A percentile compares a stretch with the other conserved stretches of the same genome.
phyloP scores from a whole-genome alignment of 2,113 vertebrate genomes.

The Ailurus styani region DNA sequence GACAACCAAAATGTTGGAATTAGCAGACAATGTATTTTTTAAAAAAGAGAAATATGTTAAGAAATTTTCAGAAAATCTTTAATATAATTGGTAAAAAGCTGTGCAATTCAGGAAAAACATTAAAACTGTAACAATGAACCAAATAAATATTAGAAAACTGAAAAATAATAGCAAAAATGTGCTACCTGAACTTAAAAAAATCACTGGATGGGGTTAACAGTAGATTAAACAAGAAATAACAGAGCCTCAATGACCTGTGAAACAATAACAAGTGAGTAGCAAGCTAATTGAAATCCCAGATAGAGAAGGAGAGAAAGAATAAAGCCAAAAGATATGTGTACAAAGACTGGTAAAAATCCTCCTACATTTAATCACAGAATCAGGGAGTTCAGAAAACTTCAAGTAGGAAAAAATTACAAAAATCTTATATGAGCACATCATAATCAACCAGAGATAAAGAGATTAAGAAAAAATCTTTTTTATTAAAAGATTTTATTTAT shows the following conservation, averaged over 20 bases:
- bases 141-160: background rate
- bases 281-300: background rate
- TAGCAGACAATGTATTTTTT: background rate
- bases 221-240: background rate
- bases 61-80: background rate
- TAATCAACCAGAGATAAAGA: background rate
- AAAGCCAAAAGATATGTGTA: background rate
- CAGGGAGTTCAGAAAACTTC: background rate
- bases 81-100: background rate
- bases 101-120: background rate
- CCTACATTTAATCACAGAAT: background rate
- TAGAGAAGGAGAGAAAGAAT: background rate
- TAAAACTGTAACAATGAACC: background rate
- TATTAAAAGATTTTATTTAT: no score
- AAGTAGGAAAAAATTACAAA: background rate
- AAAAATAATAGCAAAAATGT: background rate
- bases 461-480: background rate
- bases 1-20: background rate
- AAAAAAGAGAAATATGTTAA: background rate
- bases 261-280: background rate
- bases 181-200: background rate
- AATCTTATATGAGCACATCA: background rate
- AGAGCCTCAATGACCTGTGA: background rate
- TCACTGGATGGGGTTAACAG: background rate
- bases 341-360: background rate